Conservation (phyloP, 2,797 vertebrate genomes). For the Nyctalus aviator region DNA sequence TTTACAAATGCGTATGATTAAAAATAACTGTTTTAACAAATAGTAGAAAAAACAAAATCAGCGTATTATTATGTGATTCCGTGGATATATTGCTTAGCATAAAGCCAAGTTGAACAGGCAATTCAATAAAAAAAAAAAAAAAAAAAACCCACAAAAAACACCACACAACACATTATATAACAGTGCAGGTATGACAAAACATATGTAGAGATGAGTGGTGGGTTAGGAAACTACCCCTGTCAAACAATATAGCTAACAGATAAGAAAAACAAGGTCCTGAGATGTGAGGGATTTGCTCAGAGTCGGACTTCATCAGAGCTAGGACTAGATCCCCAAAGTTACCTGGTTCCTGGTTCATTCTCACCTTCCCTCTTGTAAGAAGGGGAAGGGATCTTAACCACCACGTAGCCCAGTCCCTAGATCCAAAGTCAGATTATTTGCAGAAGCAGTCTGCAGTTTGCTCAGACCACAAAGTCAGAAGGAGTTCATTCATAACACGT, state of each 20-base stretch:
- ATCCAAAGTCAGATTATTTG: neutral
- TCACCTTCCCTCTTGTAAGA: neutral
- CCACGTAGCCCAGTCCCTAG: too few species aligned
- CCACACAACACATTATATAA: neutral
- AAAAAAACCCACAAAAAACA: too few species aligned
- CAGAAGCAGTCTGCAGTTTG: neutral
- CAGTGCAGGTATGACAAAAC: neutral
- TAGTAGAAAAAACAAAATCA: slow-evolving; percentile 20
- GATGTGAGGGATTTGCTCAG: neutral
- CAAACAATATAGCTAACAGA: neutral
- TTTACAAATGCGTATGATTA: slow-evolving; percentile 11
- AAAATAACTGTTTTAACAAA: slow-evolving; percentile 43
- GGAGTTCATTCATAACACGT: neutral
- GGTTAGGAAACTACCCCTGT: neutral
- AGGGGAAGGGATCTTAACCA: neutral
- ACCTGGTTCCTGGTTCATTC: neutral
- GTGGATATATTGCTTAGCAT: neutral
- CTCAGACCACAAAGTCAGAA: slow-evolving; percentile 11
- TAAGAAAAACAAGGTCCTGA: neutral
- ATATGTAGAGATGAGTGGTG: neutral
- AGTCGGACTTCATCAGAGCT: neutral
- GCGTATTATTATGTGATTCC: slow-evolving; percentile 1
- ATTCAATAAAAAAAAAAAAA: neutral
- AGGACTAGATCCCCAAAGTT: neutral
- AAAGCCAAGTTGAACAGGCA: slow-evolving; percentile 31